A percentile compares a stretch with the other conserved stretches of the same genome.
Evolutionary conservation across 1,140 invertebrate genomes (phyloP).

Genomic region (Neodiprion lecontei): DNA sequence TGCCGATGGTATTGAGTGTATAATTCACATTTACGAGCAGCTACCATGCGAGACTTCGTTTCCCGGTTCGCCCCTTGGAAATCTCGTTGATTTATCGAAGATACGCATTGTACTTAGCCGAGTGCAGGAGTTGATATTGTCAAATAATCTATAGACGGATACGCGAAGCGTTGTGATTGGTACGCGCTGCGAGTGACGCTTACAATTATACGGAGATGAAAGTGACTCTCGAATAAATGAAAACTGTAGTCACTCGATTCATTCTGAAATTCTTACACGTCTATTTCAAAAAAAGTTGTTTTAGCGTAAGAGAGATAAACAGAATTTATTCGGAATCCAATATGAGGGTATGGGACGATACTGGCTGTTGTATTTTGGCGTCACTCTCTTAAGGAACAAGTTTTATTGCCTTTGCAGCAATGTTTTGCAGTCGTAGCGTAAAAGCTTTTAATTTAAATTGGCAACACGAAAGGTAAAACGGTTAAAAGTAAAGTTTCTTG

Average conservation of each 20-base stretch:
- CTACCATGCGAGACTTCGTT: not conserved
- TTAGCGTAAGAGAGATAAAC: too few species aligned
- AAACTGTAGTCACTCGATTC: too few species aligned
- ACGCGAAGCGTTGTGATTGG: too few species aligned
- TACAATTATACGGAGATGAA: not conserved
- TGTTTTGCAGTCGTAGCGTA: not conserved
- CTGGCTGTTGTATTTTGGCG: not conserved
- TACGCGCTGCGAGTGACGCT: too few species aligned
- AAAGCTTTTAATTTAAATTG: not conserved
- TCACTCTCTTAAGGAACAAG: not conserved
- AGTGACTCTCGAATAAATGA: not conserved
- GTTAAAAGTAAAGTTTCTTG: not conserved
- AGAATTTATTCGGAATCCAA: too few species aligned
- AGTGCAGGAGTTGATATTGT: too few species aligned
- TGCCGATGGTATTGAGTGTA: conserved; percentile 13
- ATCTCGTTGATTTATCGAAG: conserved; percentile 8
- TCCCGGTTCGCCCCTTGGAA: not conserved
- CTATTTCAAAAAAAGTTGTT: too few species aligned
- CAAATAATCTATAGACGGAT: too few species aligned
- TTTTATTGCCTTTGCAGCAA: not conserved
- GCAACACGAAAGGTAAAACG: not conserved
- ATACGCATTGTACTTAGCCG: not conserved
- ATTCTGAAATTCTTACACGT: too few species aligned
- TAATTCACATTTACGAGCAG: conserved; percentile 16
- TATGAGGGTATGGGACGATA: too few species aligned